Base-by-base conservation (phyloP, 2,888 invertebrate species). In the Agriopis leucophaearia region DNA sequence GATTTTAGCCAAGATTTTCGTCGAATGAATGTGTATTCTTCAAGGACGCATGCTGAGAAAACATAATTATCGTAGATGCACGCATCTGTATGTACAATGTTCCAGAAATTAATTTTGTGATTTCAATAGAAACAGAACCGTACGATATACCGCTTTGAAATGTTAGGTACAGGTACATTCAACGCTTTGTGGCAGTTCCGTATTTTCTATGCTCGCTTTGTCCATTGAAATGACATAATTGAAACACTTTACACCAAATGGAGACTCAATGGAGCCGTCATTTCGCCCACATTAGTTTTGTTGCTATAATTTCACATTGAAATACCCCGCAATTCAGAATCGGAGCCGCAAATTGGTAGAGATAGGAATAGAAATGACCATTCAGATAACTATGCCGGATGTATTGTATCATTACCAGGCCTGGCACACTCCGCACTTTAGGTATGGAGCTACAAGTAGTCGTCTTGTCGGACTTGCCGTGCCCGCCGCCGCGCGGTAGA, bases 251-350 rank as follows among this genome's bases (percentile, higher is more conserved):
- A 57, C 45, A 56, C 48, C 12, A 18, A 69, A 57, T 56, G 40
- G 61, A 50, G n/a, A 48, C 48, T 60, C 35, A 66, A 64, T 62
- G 48, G 51, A 8, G 10, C 60, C 59, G 60, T 75, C 77, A 81
- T 81, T 80, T 78, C 75, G 67, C 74, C 74, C 56, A 64, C 69
- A 76, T 78, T 75, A 77, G 74, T 75, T 71, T 57, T 77, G 77
- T 73, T 55, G 70, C 77, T 76, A 78, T 78, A 78, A 82, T 83
- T 83, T 69, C 72, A 45, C 60, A 79, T 79, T 78, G 72, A 74
- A 77, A 74, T 77, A 69, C 70, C 78, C 78, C 77, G 59, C 78
- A 71, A 74, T 74, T 73, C 67, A 60, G 70, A 73, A 75, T 66
- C 67, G 52, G 54, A 44, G 50, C 60, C 47, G 51, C 59, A 56